Base-by-base conservation (phyloP, 1,140 invertebrate genomes). In the Eciton burchellii region DNA sequence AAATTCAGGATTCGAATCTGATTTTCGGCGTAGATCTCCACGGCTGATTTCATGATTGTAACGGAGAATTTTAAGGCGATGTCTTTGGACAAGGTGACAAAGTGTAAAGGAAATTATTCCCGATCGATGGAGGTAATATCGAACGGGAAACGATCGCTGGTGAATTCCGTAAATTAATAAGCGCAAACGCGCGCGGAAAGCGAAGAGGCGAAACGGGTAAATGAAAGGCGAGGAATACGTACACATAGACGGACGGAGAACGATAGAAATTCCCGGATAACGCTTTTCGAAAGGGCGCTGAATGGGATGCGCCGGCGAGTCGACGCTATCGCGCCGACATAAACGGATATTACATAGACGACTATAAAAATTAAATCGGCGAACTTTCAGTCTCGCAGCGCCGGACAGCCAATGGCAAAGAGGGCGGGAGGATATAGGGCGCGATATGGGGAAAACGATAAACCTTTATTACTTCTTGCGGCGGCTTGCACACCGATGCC, bases 301-400 rank as follows among this genome's bases (percentile, higher is more conserved):
- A 87, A 82, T 66, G 73, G 68, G 76, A 87, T 49, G 83, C 79
- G 79, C 63, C 74, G 71, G 21, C 71, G 79, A 82, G 79, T 82
- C 79, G n/a, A 21, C 43, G 21, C 79, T 82, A 63, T 82, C 59
- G 68, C 29, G 0, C 5, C 12, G 26, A 47, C 74, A 87, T 87
- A 88, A 35, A 79, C 81, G 77, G 86, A 83, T 88, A 88, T 88
- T 79, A 88, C 79, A 71, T 49, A 84, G 83, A 81, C 65, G 73
- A 84, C 84, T 73, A 82, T 89, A 88, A 89, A 89, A 89, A 89
- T 89, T 88, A 89, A 84, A 89, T 89, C 76, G 88, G 57, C 68
- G 63, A 89, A 89, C 71, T 89, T 89, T 89, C 62, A 60, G 70
- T n/a, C 52, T 35, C 63, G 47, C 68, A 84, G 41, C 59, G 63